These are phyloP conservation scores for Apotomis capreana DNA, from an alignment of 2,888 invertebrate species.

Conservation along the genomic window DNA sequence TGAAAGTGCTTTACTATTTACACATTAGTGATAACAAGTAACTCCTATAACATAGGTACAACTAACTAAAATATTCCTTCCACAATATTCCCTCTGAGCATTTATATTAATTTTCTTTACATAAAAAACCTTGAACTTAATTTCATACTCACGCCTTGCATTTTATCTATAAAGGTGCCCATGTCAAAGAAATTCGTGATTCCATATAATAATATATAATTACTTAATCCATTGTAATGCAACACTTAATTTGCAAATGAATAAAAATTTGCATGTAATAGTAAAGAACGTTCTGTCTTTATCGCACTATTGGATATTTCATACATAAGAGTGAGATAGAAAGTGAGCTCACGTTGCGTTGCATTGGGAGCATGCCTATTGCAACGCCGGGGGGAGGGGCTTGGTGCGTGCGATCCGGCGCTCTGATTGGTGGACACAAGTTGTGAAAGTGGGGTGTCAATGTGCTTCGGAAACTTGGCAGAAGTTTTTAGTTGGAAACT, in stretches of 20 bases:
- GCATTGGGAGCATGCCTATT: slow-evolving; percentile 76
- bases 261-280: slow-evolving; percentile 79
- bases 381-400: slow-evolving; percentile 76
- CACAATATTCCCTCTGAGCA: neutral
- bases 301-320: slow-evolving; percentile 46
- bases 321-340: slow-evolving; percentile 57
- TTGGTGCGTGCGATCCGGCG: slow-evolving; percentile 61
- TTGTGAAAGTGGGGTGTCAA: slow-evolving; percentile 71
- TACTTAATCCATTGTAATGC: slow-evolving; percentile 64
- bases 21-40: neutral
- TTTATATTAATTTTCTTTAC: slow-evolving; percentile 5
- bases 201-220: slow-evolving; percentile 75
- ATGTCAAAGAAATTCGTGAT: slow-evolving; percentile 54
- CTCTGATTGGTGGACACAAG: slow-evolving; percentile 66
- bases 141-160: slow-evolving; percentile 54
- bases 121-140: slow-evolving; percentile 45
- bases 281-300: slow-evolving; percentile 64
- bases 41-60: neutral
- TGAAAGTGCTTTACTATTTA: neutral
- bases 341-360: slow-evolving; percentile 56
- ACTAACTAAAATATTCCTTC: slow-evolving; percentile 2
- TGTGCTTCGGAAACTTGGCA: slow-evolving; percentile 65
- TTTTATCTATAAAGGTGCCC: slow-evolving; percentile 36
- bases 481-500: slow-evolving; percentile 70
- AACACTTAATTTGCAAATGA: slow-evolving; percentile 77